Evolutionary conservation across 2,113 vertebrate species (phyloP), one percentile per base, ranked within the genome.

Genomic region (Lagopus muta): DNA sequence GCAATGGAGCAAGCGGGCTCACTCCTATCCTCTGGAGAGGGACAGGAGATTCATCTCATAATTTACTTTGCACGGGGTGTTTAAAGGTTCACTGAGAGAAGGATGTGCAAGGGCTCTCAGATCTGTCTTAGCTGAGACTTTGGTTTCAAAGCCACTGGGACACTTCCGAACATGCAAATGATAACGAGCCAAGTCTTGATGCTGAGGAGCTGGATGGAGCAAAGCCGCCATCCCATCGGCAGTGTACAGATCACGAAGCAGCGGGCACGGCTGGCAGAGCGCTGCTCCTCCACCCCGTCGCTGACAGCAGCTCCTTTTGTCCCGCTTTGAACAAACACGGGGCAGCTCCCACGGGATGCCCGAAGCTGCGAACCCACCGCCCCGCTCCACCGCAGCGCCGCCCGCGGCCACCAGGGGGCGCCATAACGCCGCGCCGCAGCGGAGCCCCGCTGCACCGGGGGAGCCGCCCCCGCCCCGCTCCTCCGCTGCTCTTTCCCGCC

Each of bases 401-500:
- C 20, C 27, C 1, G 52, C 5, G 32, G 43, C 61, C 90, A 27
- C 52, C 52, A 54, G 52, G 52, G 52, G 52, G 52, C 52, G 52
- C 25, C 25, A 8, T 54, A 54, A 54, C 52, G 45, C 86, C 76
- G 85, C 61, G 25, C 86, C 72, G 90, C 82, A 91, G 89, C 30
- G 43, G 58, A n/a, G 43, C 74, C n/a, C 19, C 43, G 27, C 74
- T 25, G 81, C 88, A 70, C 50, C 42, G 64, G 75, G 13, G 50
- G 50, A 52, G 50, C 50, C 50, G 50, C 58, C 19, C 5, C 13
- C 54, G 5, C 81, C 57, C 54, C 34, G 14, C 80, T 97, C 96
- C 96, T 94, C 36, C 27, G 72, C 85, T 70, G 84, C 43, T 65
- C 86, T 85, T 83, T 88, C 43, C 92, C 52, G 80, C 83, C 61